Evolutionary conservation across 2,888 invertebrate species (phyloP).

Genomic region (Synergus umbraculus): DNA sequence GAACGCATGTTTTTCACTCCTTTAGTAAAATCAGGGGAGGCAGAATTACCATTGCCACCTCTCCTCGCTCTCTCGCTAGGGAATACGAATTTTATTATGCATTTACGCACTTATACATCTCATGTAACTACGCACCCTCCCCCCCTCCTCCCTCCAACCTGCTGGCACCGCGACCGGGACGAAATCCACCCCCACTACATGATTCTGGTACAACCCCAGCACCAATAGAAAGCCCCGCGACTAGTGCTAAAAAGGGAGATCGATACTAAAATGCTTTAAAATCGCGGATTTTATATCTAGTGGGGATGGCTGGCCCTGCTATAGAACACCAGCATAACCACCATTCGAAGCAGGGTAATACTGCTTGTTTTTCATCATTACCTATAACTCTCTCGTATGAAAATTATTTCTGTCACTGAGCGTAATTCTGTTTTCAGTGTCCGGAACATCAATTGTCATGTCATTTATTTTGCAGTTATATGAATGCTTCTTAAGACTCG

Average conservation of each 20-base stretch:
- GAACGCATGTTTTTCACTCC: constrained; percentile 71
- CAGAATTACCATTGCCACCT: constrained; percentile 50
- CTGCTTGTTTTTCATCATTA: constrained; percentile 37
- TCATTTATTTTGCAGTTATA: not conserved
- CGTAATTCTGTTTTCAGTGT: constrained; percentile 2
- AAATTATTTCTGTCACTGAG: constrained; percentile 20
- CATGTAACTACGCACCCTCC: constrained; percentile 70
- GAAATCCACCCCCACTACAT: constrained; percentile 72
- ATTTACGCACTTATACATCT: constrained; percentile 76
- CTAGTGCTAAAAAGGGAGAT: constrained; percentile 82
- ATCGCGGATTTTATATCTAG: constrained; percentile 82
- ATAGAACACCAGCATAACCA: constrained; percentile 51
- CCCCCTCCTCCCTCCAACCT: constrained; percentile 54
- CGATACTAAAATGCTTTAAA: constrained; percentile 84
- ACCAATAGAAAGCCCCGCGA: constrained; percentile 72
- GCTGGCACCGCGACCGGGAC: constrained; percentile 57
- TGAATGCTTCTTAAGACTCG: constrained; percentile 3
- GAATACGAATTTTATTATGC: constrained; percentile 75
- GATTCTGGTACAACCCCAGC: constrained; percentile 68
- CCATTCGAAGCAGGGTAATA: constrained; percentile 16
- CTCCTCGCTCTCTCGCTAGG: constrained; percentile 50
- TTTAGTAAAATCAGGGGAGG: constrained; percentile 67
- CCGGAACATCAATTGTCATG: constrained; percentile 8
- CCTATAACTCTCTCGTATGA: constrained; percentile 8
- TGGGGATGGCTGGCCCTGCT: constrained; percentile 70